phyloP scores from a whole-genome alignment of 2,888 invertebrate species.

The Lacanobia oleracea region DNA sequence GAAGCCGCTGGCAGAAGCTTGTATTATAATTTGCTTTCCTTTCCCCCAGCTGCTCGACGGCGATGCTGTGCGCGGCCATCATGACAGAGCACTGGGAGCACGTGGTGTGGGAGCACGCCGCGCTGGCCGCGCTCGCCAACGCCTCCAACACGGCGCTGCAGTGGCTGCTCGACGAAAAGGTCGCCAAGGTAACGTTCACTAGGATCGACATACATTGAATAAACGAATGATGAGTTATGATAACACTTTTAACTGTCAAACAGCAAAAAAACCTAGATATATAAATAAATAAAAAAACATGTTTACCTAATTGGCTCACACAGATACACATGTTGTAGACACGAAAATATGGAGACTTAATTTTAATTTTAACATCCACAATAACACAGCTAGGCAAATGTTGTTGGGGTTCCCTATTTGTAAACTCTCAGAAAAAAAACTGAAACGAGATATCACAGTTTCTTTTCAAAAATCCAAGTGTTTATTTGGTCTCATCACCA shows the following conservation, averaged over 20 bases:
- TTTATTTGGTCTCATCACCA: background rate
- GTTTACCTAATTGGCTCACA: no score
- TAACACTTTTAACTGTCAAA: background rate
- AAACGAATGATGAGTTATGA: background rate
- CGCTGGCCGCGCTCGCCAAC: slow-evolving; percentile 91
- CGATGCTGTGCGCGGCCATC: slow-evolving; percentile 95
- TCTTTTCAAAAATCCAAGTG: no score
- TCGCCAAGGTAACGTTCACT: slow-evolving; percentile 89
- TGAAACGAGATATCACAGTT: no score
- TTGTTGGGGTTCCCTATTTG: no score
- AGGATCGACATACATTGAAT: no score
- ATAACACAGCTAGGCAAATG: no score
- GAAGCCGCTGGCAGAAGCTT: no score
- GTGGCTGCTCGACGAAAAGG: slow-evolving; percentile 94
- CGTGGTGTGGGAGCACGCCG: slow-evolving; percentile 94
- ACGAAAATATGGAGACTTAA: no score
- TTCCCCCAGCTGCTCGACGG: slow-evolving; percentile 92
- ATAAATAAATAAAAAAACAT: no score
- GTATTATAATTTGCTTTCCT: slow-evolving; percentile 15
- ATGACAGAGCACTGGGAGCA: slow-evolving; percentile 98
- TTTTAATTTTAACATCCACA: no score
- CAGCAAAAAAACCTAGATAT: background rate
- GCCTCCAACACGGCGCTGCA: slow-evolving; percentile 91
- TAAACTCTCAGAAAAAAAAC: no score
- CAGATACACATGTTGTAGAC: no score